phyloP scores from a whole-genome alignment of 2,888 invertebrate genomes.

The Brachylomia viminalis region DNA sequence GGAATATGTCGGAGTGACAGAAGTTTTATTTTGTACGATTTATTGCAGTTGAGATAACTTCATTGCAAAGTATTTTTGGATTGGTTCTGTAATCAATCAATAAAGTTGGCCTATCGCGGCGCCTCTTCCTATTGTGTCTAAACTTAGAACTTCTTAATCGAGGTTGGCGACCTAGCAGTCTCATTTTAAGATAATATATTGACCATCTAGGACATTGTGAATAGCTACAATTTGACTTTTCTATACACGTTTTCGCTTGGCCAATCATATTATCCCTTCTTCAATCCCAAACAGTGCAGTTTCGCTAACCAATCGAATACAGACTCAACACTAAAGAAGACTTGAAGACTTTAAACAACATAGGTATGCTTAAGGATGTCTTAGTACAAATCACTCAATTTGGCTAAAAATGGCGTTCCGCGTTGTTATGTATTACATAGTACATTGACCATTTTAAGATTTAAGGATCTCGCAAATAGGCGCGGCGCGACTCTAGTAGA shows the following conservation, averaged over 20 bases:
- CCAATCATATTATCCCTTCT: neutral
- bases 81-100: slow-evolving; percentile 32
- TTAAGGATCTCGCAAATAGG: too few relatives aligned
- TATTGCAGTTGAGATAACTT: slow-evolving; percentile 33
- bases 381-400: neutral
- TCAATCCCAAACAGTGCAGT: neutral
- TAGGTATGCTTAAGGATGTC: neutral
- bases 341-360: neutral
- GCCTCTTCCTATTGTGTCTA: slow-evolving; percentile 1
- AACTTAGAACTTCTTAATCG: slow-evolving; percentile 28
- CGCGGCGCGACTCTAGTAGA: too few relatives aligned
- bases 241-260: neutral
- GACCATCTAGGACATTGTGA: neutral
- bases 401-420: neutral
- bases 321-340: too few relatives aligned
- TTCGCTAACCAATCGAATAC: neutral
- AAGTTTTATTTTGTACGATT: slow-evolving; percentile 54
- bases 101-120: neutral
- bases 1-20: slow-evolving; percentile 26
- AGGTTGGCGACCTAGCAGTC: neutral
- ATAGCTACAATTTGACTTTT: neutral
- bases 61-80: slow-evolving; percentile 31
- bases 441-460: neutral
- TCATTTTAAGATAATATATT: neutral
- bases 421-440: neutral